Evolutionary conservation across 2,888 invertebrate genomes (phyloP), one percentile per base, ranked within the genome.

Genomic region (Nowickia ferox): DNA sequence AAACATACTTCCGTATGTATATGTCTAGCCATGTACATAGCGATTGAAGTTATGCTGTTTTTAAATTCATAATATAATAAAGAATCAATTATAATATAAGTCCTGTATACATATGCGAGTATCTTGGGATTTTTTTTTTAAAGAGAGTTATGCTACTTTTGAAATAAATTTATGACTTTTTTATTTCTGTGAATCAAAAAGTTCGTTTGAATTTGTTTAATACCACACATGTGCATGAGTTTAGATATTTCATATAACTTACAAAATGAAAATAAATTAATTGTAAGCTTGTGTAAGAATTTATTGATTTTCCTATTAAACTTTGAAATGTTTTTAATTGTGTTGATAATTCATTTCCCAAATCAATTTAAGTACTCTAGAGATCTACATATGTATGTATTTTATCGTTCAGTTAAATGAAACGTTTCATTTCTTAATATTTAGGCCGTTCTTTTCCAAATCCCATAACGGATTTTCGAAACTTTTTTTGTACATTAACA

Each of bases 271-370:
- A 30, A 30, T 22, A 22, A 44, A 59, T 38, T 48, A 38, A 40
- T 57, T 72, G 30, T 46, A 38, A 17, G 17, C 46, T 57, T 46
- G 46, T 59, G 22, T 44, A n/a, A 22, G 19, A 42, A 55, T 17
- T 48, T 51, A 69, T 69, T 40, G 68, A 68, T 68, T 68, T 51
- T 51, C 17, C 51, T 15, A 30, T 46, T 46, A 13, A 13, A 44
- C 2, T 6, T 57, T 38, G 6, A 30, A 57, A 6, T 15, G 57
- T 1, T 57, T 57, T 57, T 13, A 57, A 15, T 22, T 13, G 51
- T 53, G 30, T 30, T 30, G 30, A 30, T 30, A 30, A 30, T 30
- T 30, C 10, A 19, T 53, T 19, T 53, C 51, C 8, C 9, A 19
- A 53, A 53, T 19, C 17, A 53, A 53, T 13, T 10, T 4, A 19